Evolutionary conservation across 2,797 vertebrate genomes (phyloP), one percentile per base, ranked within the genome.

Genomic region (Gallinago nigripennis): DNA sequence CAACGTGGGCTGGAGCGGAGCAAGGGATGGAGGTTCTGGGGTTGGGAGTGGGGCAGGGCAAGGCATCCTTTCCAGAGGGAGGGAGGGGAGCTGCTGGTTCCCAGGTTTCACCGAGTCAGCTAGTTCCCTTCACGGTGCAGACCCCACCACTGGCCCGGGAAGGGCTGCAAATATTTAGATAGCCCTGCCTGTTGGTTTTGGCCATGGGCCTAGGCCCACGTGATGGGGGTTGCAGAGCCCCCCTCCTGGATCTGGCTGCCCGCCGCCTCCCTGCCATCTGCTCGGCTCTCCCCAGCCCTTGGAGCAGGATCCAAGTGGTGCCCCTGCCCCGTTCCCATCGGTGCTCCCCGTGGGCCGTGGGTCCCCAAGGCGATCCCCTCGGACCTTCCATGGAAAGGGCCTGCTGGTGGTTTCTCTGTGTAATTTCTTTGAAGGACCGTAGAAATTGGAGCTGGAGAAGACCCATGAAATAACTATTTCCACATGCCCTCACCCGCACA

Each of bases 151-250:
- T 94, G 93, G 88, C 83, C 43, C 0, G 0, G 81, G 60, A 43
- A 76, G 54, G 70, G 46, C 84, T 91, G 82, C 31, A 86, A 90
- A 73, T 92, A 71, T 92, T 95, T 93, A 85, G 88, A 61, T 68
- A 92, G 76, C 72, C 80, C 70, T 70, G 82, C 82, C 72, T 96
- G 87, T 90, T 95, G 72, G 57, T 54, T 89, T 95, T 95, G 95
- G 93, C 85, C 33, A 4, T 7, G n/a, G 66, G 53, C 87, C 90
- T 66, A 79, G 64, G 64, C 33, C 58, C 68, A 71, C 2, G 6
- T 66, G 66, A 64, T 71, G 90, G 75, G 61, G 61, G 31, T 68
- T 91, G 48, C 50, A 60, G 77, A 92, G 24, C 48, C 41, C 84
- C 64, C 33, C 11, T 53, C 68, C 82, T 64, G 68, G 30, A 56